These are phyloP conservation scores for Montipora sp. DNA, from an alignment of 64 coral and sea anemone species.

Conservation along the genomic window DNA sequence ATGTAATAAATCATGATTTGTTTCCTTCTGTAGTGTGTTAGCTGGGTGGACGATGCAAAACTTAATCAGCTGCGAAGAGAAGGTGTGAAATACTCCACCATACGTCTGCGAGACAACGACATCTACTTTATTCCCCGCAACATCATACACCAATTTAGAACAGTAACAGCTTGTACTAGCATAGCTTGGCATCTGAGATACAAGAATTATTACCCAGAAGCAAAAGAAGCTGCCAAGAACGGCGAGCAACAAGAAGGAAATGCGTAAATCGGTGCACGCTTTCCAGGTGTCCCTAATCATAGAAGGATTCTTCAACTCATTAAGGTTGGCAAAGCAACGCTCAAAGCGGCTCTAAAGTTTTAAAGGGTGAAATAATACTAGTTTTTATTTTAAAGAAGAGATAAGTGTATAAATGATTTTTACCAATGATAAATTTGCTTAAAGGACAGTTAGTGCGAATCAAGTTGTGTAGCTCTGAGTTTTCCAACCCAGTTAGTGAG, in stretches of 20 bases:
- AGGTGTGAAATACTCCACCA: constrained; percentile 83
- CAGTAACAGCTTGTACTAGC: constrained; percentile 92
- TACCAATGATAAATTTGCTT: no score
- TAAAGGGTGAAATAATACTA: not conserved
- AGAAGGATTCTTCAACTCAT: not conserved
- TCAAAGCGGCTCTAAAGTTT: not conserved
- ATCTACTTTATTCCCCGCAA: constrained; percentile 99
- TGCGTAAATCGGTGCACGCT: not conserved
- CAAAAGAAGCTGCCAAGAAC: constrained; percentile 30
- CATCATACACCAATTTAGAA: constrained; percentile 96
- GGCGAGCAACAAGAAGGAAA: constrained; percentile 18
- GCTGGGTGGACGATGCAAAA: constrained; percentile 98
- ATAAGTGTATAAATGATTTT: no score
- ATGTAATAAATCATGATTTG: not conserved
- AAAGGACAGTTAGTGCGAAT: no score
- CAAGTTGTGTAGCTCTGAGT: no score
- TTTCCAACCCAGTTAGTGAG: no score
- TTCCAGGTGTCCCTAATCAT: not conserved
- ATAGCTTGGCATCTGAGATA: constrained; percentile 99
- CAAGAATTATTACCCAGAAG: constrained; percentile 90
- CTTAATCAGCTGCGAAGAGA: constrained; percentile 95
- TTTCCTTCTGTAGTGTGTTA: constrained; percentile 70
- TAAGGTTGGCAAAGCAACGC: not conserved
- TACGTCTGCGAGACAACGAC: constrained; percentile 91
- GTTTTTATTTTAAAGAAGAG: no score